These are phyloP conservation scores for Baronia brevicornis DNA, from an alignment of 2,888 invertebrate species.

Conservation along the genomic window DNA sequence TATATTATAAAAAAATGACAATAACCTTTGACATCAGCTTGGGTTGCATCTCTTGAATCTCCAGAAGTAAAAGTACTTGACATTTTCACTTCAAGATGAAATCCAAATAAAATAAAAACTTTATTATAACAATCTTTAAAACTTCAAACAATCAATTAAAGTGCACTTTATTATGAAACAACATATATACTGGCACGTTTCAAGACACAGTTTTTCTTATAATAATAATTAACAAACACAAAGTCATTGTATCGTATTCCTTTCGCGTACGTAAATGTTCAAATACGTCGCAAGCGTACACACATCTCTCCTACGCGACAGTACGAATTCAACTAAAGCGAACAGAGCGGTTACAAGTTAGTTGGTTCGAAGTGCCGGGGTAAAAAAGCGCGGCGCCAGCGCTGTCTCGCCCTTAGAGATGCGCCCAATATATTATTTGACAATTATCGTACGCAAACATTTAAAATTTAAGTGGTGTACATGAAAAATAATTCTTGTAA, in stretches of 20 bases:
- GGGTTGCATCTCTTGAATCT: slow-evolving; percentile 31
- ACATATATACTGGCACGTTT: slow-evolving; percentile 41
- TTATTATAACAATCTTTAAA: slow-evolving; percentile 28
- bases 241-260: slow-evolving; percentile 35
- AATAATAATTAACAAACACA: slow-evolving; percentile 24
- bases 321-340: slow-evolving; percentile 48
- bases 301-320: slow-evolving; percentile 38
- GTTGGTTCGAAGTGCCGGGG: slow-evolving; percentile 51
- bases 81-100: slow-evolving; percentile 45
- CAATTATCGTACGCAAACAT: slow-evolving; percentile 39
- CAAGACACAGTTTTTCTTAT: slow-evolving; percentile 42
- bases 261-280: slow-evolving; percentile 31
- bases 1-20: slow-evolving; percentile 16
- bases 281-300: slow-evolving; percentile 17
- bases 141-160: slow-evolving; percentile 32
- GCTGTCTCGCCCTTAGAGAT: slow-evolving; percentile 71
- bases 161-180: slow-evolving; percentile 34
- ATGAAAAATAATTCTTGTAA: background rate
- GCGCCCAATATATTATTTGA: slow-evolving; percentile 36
- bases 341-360: slow-evolving; percentile 27
- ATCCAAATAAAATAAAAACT: slow-evolving; percentile 29
- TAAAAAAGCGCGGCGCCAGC: slow-evolving; percentile 73
- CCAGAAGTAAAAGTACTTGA: slow-evolving; percentile 45
- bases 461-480: slow-evolving; percentile 3
- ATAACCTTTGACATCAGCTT: slow-evolving; percentile 59